Evolutionary conservation across 2,113 vertebrate genomes (phyloP), one percentile per base, ranked within the genome.

Genomic region (Callionymus lyra): DNA sequence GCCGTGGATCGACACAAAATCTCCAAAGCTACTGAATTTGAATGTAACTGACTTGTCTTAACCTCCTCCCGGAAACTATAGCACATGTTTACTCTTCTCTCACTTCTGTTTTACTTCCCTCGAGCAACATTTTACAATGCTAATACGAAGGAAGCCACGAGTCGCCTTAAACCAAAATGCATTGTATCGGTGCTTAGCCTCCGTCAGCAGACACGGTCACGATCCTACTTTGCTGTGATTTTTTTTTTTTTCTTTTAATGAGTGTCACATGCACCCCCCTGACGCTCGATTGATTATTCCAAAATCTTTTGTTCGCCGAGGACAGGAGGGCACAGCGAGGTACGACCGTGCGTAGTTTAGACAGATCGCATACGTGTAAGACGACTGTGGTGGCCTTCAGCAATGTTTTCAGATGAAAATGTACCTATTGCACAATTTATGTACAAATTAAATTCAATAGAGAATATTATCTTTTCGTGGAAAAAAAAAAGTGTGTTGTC

Each of bases 381-480:
- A 27, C 21, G 21, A 27, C 21, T 4, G 8, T 27, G 21, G 21
- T 78, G 69, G 74, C 69, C 70, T 81, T 68, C 31, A 56, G 41
- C 62, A 57, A 62, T 58, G 59, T 76, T 70, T 74, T 67, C 72
- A 76, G 66, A 62, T 73, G 66, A 70, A 68, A 61, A 51, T 66
- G 59, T 53, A 65, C 38, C 63, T 73, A 63, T 79, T 76, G 80
- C 77, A 80, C 79, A 81, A 76, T 81, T 82, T 81, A 72, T 77
- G 74, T 77, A 81, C 63, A 74, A 85, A 81, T 81, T 74, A 82
- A 82, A 40, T 81, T 80, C 77, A 81, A 70, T 80, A 80, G 50
- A 74, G 58, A 74, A 63, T 70, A 43, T 45, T 67, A 51, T 39
- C 49, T 56, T 56, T 57, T n/a, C n/a, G n/a, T n/a, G n/a, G n/a